These are phyloP conservation scores for Nasonia oneida DNA, from an alignment of 2,888 invertebrate species.

Conservation along the genomic window DNA sequence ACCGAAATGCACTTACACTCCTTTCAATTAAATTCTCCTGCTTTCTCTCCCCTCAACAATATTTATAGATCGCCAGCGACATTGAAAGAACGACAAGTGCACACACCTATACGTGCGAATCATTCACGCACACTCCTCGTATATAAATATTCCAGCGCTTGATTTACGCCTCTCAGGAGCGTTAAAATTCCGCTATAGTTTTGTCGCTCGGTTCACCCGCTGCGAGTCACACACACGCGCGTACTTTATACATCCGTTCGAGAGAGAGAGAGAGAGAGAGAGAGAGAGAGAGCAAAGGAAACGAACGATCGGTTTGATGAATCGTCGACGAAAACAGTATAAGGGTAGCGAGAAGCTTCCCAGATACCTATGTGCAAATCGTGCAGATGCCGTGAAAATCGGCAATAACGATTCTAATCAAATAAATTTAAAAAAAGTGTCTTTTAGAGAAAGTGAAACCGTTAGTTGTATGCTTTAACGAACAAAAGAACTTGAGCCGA, in stretches of 20 bases:
- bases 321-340: neutral
- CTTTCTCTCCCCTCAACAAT: neutral
- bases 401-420: too few species aligned
- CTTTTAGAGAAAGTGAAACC: too few species aligned
- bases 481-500: too few species aligned
- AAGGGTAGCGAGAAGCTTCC: neutral
- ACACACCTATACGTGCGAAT: slow-evolving; percentile 5
- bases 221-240: neutral
- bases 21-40: slow-evolving; percentile 38
- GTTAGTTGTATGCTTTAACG: too few species aligned
- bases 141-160: slow-evolving; percentile 37
- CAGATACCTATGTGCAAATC: neutral
- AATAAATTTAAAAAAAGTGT: too few species aligned
- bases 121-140: neutral
- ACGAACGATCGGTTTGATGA: slow-evolving; percentile 10
- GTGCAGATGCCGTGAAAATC: too few species aligned
- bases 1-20: neutral
- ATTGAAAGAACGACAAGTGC: slow-evolving; percentile 23
- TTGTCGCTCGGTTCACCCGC: slow-evolving; percentile 10
- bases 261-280: neutral
- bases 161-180: slow-evolving; percentile 41
- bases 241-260: neutral
- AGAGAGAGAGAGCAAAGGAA: neutral
- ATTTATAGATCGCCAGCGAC: slow-evolving; percentile 32
- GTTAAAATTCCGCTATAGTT: slow-evolving; percentile 46